Conservation (phyloP, 2,888 invertebrate species). For the Masnerella sp. region DNA sequence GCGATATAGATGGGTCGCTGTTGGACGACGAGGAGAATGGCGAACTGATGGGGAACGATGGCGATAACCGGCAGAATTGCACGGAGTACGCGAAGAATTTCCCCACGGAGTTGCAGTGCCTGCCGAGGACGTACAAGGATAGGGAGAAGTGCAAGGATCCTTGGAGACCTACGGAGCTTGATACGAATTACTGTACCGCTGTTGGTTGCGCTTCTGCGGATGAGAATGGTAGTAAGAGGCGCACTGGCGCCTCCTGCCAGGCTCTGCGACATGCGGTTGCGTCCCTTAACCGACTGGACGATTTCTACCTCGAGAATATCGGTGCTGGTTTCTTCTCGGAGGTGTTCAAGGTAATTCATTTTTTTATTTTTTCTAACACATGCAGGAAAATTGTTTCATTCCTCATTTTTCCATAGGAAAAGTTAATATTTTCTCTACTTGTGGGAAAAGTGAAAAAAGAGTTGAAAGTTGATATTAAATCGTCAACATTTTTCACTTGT, state of each 20-base stretch:
- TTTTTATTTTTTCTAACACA: background rate
- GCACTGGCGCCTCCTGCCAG: conserved; percentile 89
- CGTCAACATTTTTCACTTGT: too few relatives aligned
- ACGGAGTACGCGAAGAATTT: conserved; percentile 65
- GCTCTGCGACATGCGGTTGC: conserved; percentile 95
- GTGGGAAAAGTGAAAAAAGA: too few relatives aligned
- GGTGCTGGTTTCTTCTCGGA: conserved; percentile 98
- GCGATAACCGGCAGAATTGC: conserved; percentile 67
- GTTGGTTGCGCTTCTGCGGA: conserved; percentile 62
- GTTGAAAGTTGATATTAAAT: too few relatives aligned
- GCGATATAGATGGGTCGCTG: conserved; percentile 35
- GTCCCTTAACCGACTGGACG: conserved; percentile 93
- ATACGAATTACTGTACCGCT: conserved; percentile 62
- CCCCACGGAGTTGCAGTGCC: conserved; percentile 74
- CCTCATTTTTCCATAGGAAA: too few relatives aligned
- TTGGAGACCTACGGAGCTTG: conserved; percentile 75
- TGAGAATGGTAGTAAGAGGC: conserved; percentile 69
- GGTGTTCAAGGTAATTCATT: conserved; percentile 95
- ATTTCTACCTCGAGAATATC: conserved; percentile 95
- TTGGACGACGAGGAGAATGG: conserved; percentile 44
- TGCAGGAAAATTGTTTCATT: background rate
- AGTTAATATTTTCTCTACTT: too few relatives aligned
- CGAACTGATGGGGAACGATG: conserved; percentile 47
- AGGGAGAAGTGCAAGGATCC: conserved; percentile 74
- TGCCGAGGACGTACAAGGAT: conserved; percentile 73